Evolutionary conservation across 2,797 vertebrate species (phyloP).

Genomic region (Melanotaenia trifasciata): DNA sequence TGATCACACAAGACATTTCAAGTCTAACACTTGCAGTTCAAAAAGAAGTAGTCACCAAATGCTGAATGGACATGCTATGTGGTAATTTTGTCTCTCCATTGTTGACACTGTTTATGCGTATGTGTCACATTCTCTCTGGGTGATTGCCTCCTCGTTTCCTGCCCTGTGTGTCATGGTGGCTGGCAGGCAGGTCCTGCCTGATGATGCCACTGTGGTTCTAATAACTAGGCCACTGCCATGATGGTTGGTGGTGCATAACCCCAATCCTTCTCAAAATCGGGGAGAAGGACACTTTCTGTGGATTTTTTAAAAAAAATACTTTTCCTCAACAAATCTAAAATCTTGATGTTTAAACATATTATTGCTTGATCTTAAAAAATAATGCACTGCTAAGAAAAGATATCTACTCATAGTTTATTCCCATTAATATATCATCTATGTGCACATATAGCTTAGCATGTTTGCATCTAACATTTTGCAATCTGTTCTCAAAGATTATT

Average conservation of each 20-base stretch:
- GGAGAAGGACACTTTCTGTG: neutral
- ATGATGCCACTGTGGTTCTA: conserved; percentile 61
- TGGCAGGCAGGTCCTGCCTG: conserved; percentile 54
- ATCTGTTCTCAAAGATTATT: neutral
- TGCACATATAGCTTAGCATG: neutral
- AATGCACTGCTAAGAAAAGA: neutral
- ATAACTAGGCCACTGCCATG: conserved; percentile 56
- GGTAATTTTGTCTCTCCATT: conserved; percentile 43
- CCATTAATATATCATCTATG: neutral
- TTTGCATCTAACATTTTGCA: neutral
- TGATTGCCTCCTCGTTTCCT: conserved; percentile 35
- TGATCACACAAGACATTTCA: conserved; percentile 22
- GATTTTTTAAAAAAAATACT: neutral
- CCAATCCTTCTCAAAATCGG: conserved; percentile 30
- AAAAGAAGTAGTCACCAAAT: conserved; percentile 32
- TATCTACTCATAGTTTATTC: neutral
- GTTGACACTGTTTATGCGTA: conserved; percentile 46
- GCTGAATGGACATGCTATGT: conserved; percentile 33
- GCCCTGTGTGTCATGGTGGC: conserved; percentile 55
- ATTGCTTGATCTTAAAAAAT: neutral
- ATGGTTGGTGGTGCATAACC: conserved; percentile 34
- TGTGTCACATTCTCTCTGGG: conserved; percentile 54
- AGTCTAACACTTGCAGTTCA: conserved; percentile 21
- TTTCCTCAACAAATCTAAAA: neutral
- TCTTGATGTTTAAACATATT: neutral